Base-by-base conservation (phyloP, 2,888 invertebrate species). In the Drosophila tanythrix region DNA sequence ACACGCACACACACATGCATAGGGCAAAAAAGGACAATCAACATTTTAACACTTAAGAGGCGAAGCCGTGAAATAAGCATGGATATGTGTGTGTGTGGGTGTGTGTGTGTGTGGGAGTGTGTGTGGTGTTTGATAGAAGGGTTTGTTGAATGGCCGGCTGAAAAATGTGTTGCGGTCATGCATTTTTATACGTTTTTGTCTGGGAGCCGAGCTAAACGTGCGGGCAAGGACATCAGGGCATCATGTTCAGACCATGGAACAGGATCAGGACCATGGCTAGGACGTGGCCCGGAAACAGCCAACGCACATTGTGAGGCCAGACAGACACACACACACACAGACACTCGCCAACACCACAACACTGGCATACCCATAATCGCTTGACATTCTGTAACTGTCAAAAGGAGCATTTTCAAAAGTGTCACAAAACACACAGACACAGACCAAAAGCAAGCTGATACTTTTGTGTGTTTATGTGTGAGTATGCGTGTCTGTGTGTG, bases 111-210 rank as follows among this genome's bases (percentile, higher is more conserved):
- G 48, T 40, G n/a, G 18, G 25, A 38, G 27, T 35, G 46, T 3
- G 3, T 21, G 11, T 25, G 5, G 40, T 52, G 15, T 13, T 57
- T 61, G 57, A 59, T 48, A 56, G 70, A 69, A 65, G 67, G 59
- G 63, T 67, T 61, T 65, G 59, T 36, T 68, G 58, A 76, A 79
- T 79, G 79, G 74, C 55, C 70, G 61, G 67, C 61, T 82, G 85
- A 87, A 77, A 84, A 84, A 86, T 89, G 85, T 86, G 73, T 90
- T 88, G 90, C 74, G 87, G 87, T 90, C 90, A 90, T 90, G 87
- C 89, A 87, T 86, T 86, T 83, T 87, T 81, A 81, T 87, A 78
- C 71, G 70, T 68, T 82, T 80, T 64, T 61, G 65, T 71, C 66
- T 76, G 79, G 29, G 10, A 38, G 40, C 58, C 25, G 18, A 50